phyloP scores from a whole-genome alignment of 2,888 invertebrate species.

The Eumacrocentrus americanus region DNA sequence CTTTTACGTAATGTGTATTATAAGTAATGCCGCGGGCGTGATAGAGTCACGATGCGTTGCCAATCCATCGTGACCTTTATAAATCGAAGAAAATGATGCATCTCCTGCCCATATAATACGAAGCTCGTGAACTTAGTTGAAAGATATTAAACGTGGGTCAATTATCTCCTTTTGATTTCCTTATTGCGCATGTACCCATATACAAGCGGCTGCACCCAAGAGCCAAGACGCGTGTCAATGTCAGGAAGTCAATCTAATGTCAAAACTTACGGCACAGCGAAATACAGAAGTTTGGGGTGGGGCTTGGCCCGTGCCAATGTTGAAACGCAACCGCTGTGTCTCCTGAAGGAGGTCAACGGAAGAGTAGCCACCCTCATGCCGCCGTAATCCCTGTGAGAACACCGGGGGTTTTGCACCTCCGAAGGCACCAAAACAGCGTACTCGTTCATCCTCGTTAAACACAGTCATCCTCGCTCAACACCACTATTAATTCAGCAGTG shows the following conservation, averaged over 20 bases:
- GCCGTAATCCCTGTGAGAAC: constrained; percentile 54
- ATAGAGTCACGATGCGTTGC: too few species aligned
- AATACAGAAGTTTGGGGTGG: constrained; percentile 52
- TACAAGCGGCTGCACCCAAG: neutral
- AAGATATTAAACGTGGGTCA: too few species aligned
- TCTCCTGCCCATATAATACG: too few species aligned
- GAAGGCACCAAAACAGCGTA: constrained; percentile 49
- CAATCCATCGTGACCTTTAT: too few species aligned
- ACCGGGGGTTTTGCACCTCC: constrained; percentile 36
- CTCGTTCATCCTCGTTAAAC: constrained; percentile 46
- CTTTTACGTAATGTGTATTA: too few species aligned
- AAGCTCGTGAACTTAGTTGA: too few species aligned
- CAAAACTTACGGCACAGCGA: constrained; percentile 55
- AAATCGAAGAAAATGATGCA: too few species aligned
- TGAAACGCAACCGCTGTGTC: constrained; percentile 57
- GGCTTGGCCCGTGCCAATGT: constrained; percentile 49
- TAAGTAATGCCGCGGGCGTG: too few species aligned
- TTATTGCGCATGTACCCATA: neutral
- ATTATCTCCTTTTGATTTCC: constrained; percentile 27
- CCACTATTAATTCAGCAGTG: too few species aligned
- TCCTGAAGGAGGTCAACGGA: constrained; percentile 52
- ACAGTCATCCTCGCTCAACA: constrained; percentile 10
- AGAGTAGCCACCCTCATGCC: constrained; percentile 54
- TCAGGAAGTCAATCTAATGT: neutral
- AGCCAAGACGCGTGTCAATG: neutral